These are phyloP conservation scores for Chelidonichthys spinosus DNA, from an alignment of 2,797 vertebrate species.

Conservation along the genomic window DNA sequence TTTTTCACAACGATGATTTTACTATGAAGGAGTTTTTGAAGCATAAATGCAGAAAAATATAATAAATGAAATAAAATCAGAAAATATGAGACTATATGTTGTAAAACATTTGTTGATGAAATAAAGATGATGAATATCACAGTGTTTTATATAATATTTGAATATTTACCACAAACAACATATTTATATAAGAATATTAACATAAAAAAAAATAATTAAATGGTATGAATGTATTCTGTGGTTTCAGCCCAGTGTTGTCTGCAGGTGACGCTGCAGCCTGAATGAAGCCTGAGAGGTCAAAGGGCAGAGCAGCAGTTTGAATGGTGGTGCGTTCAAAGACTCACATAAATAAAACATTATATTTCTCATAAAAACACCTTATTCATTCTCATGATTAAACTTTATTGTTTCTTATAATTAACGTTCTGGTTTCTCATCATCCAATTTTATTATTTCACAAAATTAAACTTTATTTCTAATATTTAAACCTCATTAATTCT, in stretches of 20 bases:
- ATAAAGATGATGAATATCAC: constrained; percentile 7
- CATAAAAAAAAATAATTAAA: neutral
- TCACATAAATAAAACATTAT: neutral
- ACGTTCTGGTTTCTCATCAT: neutral
- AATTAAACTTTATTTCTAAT: neutral
- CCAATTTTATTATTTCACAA: neutral
- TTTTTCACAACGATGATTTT: constrained; percentile 11
- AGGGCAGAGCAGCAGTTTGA: no score
- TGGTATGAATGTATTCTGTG: no score
- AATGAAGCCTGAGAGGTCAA: no score
- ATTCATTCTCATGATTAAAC: neutral
- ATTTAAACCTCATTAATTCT: neutral
- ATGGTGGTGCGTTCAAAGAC: no score
- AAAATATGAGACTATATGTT: neutral
- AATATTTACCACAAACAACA: neutral
- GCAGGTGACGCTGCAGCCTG: no score
- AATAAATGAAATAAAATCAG: neutral
- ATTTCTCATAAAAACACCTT: neutral
- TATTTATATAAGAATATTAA: neutral
- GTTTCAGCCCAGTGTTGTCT: no score
- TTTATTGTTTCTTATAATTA: neutral
- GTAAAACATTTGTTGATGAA: neutral
- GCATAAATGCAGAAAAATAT: neutral
- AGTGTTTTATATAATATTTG: neutral
- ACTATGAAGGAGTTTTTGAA: constrained; percentile 21